Percentiles rank a stretch among this genome's conserved stretches.
Conservation (phyloP, 2,888 invertebrate genomes). For the Nezara viridula region DNA sequence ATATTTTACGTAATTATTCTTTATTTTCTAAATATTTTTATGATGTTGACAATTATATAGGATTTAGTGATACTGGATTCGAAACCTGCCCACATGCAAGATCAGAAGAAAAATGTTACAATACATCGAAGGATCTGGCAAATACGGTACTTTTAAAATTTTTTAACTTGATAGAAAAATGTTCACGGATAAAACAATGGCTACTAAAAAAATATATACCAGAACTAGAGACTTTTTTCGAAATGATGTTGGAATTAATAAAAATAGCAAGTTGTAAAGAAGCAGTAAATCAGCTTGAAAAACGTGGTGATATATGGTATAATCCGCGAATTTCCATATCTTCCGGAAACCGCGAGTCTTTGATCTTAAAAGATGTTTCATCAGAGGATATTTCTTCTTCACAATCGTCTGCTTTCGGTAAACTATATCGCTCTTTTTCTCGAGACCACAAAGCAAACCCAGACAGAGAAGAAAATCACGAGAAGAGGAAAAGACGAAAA, state of each 20-base stretch:
- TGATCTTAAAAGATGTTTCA: neutral
- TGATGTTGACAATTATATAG: neutral
- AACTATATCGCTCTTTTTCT: neutral
- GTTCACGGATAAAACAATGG: neutral
- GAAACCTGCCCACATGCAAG: neutral
- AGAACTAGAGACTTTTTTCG: neutral
- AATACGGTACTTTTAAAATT: neutral
- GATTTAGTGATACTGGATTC: neutral
- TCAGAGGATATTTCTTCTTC: neutral
- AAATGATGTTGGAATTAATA: neutral
- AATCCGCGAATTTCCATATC: neutral
- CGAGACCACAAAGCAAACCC: neutral
- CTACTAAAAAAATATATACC: neutral
- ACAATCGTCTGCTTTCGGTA: neutral
- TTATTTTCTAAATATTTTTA: neutral
- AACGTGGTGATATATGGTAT: neutral
- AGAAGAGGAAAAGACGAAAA: neutral
- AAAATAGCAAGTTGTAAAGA: neutral
- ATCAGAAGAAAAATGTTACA: neutral
- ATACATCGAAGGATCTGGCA: neutral
- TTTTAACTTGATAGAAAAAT: neutral
- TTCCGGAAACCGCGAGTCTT: neutral
- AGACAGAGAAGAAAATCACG: neutral
- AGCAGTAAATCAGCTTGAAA: too few species aligned
- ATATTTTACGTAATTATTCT: neutral